Base-by-base conservation (phyloP, 2,113 vertebrate species). In the Excalfactoria chinensis region DNA sequence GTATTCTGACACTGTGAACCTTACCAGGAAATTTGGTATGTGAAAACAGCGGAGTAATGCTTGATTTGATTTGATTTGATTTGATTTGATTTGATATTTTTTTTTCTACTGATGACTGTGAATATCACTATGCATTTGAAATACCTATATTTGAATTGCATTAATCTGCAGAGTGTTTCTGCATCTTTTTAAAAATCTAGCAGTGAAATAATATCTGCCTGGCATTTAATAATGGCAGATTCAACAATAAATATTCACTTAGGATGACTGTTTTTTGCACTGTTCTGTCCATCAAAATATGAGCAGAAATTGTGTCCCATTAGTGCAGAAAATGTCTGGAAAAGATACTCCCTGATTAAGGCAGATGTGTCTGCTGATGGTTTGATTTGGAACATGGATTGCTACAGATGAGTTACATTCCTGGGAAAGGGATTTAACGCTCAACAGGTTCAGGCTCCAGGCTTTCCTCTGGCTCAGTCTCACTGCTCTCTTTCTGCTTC, bases 391-490 rank as follows among this genome's bases (percentile, higher is more conserved):
- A 37, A 44, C 55, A 37, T 3, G 2, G 37, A 13, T 14, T 1
- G 7, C 22, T 19, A 9, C 32, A 30, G 13, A 25, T 3, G 34
- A 16, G 34, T 21, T 48, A 16, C 7, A 2, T 41, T 34, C 49
- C 51, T 10, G 15, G 44, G 59, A 34, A 11, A 46, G 37, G 40
- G 30, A 1, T 48, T 8, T 16, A 28, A 26, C 21, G 16, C 46
- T 91, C 21, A 0, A 6, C 6, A 19, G 25, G 22, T 22, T 77
- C 26, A 58, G 32, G 7, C 34, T 55, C 14, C 2, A 12, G 40
- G 21, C 60, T 40, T 16, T 68, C 8, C n/a, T 34, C 0, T 0
- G 7, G 41, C 58, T 62, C 2, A 0, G 34, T 20, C 60, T 72
- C 0, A 0, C 60, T 28, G 48, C 32, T 51, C 8, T 26, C 10